Evolutionary conservation across 92 coral and sea anemone species (phyloP), one percentile per base, ranked within the genome.

Genomic region (Anthopleura xanthogrammica): DNA sequence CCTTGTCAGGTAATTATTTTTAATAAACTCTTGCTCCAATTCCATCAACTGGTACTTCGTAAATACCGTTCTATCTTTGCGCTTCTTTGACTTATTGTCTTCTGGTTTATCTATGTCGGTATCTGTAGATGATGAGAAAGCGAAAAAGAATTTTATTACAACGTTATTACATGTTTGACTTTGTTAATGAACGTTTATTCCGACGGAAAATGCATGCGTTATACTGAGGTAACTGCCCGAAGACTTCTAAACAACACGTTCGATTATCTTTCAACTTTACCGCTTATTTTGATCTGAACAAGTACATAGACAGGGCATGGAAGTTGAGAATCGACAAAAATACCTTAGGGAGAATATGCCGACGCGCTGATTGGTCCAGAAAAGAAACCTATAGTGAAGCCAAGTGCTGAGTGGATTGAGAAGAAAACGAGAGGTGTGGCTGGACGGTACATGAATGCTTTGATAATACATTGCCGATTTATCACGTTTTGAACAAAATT

Each of bases 1-100:
- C 52, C 97, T 87, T 36, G 97, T 89, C 78, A 93, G 72, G 86
- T 93, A 93, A 83, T 93, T 93, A 57, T 91, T 93, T 82, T 94
- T 89, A n/a, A 75, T 83, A 42, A 93, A 93, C 57, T 93, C 97
- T 43, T 73, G 76, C 71, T 93, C 97, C 6, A 93, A 84, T 41
- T 93, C 92, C 57, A 88, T 91, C 39, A 93, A 85, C 50, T 93
- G 97, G 79, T 89, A 93, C 82, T 93, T 93, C 55, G 97, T 89
- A 81, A 93, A 93, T 24, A 92, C 92, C 36, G 97, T 93, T 71
- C 97, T 87, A 55, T 93, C 97, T 74, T 93, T 93, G 78, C 97
- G 89, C 68, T 90, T 85, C 78, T 85, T 91, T 17, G 84, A 70
- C 62, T 85, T 85, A 68, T 19, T 71, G 79, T 78, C 84, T 72